These are phyloP conservation scores for Drosophila gaucha DNA, from an alignment of 2,888 invertebrate species.

Conservation along the genomic window DNA sequence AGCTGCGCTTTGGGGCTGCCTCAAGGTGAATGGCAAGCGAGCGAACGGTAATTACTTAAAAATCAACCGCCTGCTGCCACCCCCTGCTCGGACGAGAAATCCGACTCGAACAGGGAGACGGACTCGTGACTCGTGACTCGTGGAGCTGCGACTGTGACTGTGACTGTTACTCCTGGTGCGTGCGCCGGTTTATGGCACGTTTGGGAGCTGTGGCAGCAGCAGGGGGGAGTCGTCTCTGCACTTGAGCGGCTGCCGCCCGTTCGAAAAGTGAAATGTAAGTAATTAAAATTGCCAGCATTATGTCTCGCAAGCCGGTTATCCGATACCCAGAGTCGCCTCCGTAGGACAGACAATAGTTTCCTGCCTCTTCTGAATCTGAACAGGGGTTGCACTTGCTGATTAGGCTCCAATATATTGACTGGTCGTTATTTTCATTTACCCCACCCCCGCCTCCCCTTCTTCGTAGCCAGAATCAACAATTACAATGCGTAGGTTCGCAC, in stretches of 20 bases:
- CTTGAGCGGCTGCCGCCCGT: conserved; percentile 68
- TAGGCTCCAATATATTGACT: conserved; percentile 24
- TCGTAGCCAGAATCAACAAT: conserved; percentile 21
- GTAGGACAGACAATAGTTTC: conserved; percentile 37
- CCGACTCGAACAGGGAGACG: conserved; percentile 10
- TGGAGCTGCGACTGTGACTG: conserved; percentile 8
- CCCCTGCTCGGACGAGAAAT: conserved; percentile 9
- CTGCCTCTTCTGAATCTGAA: not conserved
- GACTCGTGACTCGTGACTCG: conserved; percentile 30
- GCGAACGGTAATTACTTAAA: conserved; percentile 72
- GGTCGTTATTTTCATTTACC: conserved; percentile 37
- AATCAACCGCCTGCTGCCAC: conserved; percentile 39
- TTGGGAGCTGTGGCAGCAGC: conserved; percentile 40
- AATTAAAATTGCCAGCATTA: conserved; percentile 73
- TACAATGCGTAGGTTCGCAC: conserved; percentile 34
- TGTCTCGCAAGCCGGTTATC: conserved; percentile 45
- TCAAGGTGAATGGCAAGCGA: conserved; percentile 73
- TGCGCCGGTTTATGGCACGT: conserved; percentile 69
- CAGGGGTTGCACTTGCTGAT: conserved; percentile 30
- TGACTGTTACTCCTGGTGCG: conserved; percentile 39
- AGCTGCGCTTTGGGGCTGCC: conserved; percentile 58
- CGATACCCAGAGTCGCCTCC: no score
- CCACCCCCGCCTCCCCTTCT: not conserved
- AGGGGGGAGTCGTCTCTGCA: conserved; percentile 39
- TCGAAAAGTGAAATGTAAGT: conserved; percentile 71